Evolutionary conservation across 1,140 invertebrate genomes (phyloP).

Genomic region (Drosophila micromelanica): DNA sequence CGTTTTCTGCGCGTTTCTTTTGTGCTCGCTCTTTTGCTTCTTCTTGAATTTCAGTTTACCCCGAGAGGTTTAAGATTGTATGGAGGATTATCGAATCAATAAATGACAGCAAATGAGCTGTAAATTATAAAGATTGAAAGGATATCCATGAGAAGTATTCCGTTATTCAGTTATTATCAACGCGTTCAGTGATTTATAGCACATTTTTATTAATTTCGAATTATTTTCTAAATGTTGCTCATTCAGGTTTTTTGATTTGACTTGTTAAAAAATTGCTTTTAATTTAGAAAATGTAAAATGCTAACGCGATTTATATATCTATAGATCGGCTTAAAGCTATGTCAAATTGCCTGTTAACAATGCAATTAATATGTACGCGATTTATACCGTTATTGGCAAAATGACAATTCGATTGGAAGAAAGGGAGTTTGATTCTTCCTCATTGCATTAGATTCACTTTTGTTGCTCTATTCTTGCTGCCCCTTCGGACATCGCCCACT

Average conservation of each 20-base stretch:
- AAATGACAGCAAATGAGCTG: constrained; percentile 17
- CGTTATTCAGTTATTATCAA: background rate
- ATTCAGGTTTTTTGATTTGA: too few relatives aligned
- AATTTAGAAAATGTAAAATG: too few relatives aligned
- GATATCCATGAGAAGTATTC: background rate
- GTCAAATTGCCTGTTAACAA: background rate
- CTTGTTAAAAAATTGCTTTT: too few relatives aligned
- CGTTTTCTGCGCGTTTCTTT: constrained; percentile 33
- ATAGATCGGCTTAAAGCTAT: background rate
- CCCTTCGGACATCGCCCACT: background rate
- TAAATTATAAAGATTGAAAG: constrained; percentile 28
- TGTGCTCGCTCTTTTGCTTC: background rate
- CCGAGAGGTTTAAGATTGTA: constrained; percentile 15
- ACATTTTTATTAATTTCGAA: too few relatives aligned
- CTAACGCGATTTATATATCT: too few relatives aligned
- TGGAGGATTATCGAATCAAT: constrained; percentile 19
- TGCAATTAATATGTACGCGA: background rate
- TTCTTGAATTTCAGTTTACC: background rate
- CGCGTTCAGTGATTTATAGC: background rate
- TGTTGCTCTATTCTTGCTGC: constrained; percentile 45
- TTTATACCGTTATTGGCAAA: background rate
- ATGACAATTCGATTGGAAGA: constrained; percentile 1
- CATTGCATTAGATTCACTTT: constrained; percentile 64
- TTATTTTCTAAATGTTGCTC: too few relatives aligned
- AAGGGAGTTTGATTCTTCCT: constrained; percentile 27